These are phyloP conservation scores for Mustelus asterias DNA, from an alignment of 2,113 vertebrate genomes.

Conservation along the genomic window DNA sequence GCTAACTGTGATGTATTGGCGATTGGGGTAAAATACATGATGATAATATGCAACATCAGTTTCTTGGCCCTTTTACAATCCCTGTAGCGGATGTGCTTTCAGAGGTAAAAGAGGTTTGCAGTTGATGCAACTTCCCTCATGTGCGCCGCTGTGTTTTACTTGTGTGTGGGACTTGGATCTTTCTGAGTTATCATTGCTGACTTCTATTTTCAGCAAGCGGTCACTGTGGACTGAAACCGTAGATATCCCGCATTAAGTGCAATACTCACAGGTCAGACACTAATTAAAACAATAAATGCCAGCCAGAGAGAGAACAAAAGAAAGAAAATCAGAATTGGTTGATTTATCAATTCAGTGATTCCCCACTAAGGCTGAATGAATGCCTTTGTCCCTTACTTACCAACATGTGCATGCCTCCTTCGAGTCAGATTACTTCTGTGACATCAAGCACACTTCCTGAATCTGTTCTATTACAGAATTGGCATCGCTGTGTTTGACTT, in stretches of 20 bases:
- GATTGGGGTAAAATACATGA: too few relatives aligned
- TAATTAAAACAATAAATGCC: slow-evolving; percentile 15
- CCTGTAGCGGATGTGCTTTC: not conserved
- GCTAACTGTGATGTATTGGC: not conserved
- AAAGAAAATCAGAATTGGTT: not conserved
- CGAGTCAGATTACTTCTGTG: slow-evolving; percentile 15
- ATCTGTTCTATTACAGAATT: slow-evolving; percentile 25
- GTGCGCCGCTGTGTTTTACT: not conserved
- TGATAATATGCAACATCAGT: not conserved
- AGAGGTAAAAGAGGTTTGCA: not conserved
- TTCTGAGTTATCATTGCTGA: not conserved
- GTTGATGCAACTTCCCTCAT: not conserved
- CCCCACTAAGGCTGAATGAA: not conserved
- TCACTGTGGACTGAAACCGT: not conserved
- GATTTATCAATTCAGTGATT: slow-evolving; percentile 25
- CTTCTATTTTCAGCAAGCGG: not conserved
- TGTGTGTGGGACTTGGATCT: not conserved
- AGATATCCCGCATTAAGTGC: not conserved
- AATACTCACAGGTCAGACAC: not conserved
- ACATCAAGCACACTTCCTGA: slow-evolving; percentile 35
- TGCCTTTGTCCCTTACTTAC: slow-evolving; percentile 8
- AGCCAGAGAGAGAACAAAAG: not conserved
- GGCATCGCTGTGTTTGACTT: slow-evolving; percentile 35
- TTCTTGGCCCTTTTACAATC: not conserved
- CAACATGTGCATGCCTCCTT: slow-evolving; percentile 17